Percentiles rank a stretch among this genome's conserved stretches.
Conservation (phyloP, 2,797 vertebrate species). For the Bryconaethiops microstoma region DNA sequence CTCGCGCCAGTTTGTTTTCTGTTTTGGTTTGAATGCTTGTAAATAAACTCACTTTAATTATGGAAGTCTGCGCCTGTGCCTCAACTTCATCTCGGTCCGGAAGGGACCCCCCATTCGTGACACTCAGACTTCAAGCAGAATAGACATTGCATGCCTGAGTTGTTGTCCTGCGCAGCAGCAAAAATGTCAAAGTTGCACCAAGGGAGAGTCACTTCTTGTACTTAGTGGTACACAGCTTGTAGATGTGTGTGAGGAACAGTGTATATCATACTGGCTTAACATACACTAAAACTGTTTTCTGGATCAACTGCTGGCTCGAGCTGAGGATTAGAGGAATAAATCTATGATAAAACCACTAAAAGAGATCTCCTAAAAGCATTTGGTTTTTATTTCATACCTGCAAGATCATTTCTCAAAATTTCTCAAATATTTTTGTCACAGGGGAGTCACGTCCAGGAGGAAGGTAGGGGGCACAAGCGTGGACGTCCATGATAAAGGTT, state of each 20-base stretch:
- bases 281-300: slow-evolving; percentile 26
- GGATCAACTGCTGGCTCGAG: slow-evolving; percentile 21
- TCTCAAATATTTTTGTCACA: not conserved
- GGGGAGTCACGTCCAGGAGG: too few species aligned
- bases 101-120: too few species aligned
- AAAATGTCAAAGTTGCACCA: slow-evolving; percentile 20
- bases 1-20: too few species aligned
- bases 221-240: slow-evolving; percentile 41
- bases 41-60: not conserved
- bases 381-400: not conserved
- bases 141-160: not conserved
- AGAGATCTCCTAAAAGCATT: not conserved
- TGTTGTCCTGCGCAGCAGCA: not conserved
- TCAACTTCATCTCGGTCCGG: too few species aligned
- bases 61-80: not conserved
- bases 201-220: slow-evolving; percentile 27
- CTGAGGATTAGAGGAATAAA: slow-evolving; percentile 34
- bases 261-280: slow-evolving; percentile 49
- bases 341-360: not conserved
- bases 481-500: too few species aligned
- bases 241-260: slow-evolving; percentile 42
- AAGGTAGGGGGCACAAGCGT: too few species aligned
- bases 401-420: not conserved
- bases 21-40: too few species aligned
- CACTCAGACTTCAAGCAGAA: slow-evolving; percentile 24